These are phyloP conservation scores for Ceyx melanurus DNA, from an alignment of 2,113 vertebrate genomes.

Conservation along the genomic window DNA sequence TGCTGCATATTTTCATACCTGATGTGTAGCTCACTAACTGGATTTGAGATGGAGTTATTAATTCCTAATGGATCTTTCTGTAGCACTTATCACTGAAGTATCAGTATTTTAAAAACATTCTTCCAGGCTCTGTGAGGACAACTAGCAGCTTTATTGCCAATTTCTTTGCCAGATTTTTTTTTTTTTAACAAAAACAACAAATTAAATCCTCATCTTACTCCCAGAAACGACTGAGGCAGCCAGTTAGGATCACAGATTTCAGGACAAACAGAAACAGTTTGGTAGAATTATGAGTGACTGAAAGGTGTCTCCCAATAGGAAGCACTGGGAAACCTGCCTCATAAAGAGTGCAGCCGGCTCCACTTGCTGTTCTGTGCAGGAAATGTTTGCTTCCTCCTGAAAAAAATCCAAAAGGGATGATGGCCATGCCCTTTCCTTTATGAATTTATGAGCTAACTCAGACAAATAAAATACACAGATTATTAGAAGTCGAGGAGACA, in stretches of 20 bases:
- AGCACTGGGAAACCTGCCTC: not conserved
- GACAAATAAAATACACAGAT: not conserved
- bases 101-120: not conserved
- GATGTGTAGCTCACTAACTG: not conserved
- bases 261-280: not conserved
- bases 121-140: not conserved
- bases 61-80: not conserved
- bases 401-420: not conserved
- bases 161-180: not conserved
- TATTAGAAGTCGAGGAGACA: not conserved
- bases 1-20: not conserved
- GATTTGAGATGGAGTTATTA: not conserved
- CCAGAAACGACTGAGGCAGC: not conserved
- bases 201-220: not conserved
- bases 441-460: not conserved
- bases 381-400: slow-evolving; percentile 10
- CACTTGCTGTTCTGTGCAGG: not conserved
- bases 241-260: not conserved
- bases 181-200: not conserved
- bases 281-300: not conserved
- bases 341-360: not conserved
- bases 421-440: not conserved
- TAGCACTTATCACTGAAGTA: not conserved
- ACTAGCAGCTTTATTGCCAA: not conserved
- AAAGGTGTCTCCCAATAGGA: not conserved